phyloP scores from a whole-genome alignment of 1,140 invertebrate species.

The Magallana ariakensis region DNA sequence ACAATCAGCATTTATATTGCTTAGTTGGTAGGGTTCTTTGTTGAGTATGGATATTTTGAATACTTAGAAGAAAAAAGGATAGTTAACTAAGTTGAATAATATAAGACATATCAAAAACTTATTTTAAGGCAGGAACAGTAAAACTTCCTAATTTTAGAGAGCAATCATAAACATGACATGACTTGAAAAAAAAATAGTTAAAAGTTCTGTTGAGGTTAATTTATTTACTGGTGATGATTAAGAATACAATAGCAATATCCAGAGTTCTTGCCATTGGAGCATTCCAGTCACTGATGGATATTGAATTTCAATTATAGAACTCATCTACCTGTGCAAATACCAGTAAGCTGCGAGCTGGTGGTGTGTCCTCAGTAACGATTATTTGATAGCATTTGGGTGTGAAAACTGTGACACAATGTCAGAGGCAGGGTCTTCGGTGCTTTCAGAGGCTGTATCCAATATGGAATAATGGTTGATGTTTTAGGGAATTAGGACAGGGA shows the following conservation, averaged over 20 bases:
- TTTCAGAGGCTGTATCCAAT: neutral
- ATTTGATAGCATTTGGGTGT: slow-evolving; percentile 1
- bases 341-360: neutral
- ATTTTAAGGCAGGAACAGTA: neutral
- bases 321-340: slow-evolving; percentile 27
- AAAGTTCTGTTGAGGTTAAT: neutral
- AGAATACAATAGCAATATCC: neutral
- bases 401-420: slow-evolving; percentile 2
- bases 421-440: neutral
- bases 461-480: neutral
- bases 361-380: neutral
- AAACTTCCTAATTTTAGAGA: too few relatives aligned
- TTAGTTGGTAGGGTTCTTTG: neutral
- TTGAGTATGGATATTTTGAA: neutral
- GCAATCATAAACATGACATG: neutral
- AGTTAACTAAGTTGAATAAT: too few relatives aligned
- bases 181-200: neutral
- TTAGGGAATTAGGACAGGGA: neutral
- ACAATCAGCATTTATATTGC: slow-evolving; percentile 7
- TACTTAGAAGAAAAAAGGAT: neutral
- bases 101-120: too few relatives aligned
- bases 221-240: slow-evolving; percentile 8
- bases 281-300: neutral
- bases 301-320: slow-evolving; percentile 1
- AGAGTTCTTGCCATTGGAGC: neutral